A percentile compares a stretch with the other conserved stretches of the same genome.
Conservation (phyloP, 1,140 invertebrate species). For the Drosophila sp. region DNA sequence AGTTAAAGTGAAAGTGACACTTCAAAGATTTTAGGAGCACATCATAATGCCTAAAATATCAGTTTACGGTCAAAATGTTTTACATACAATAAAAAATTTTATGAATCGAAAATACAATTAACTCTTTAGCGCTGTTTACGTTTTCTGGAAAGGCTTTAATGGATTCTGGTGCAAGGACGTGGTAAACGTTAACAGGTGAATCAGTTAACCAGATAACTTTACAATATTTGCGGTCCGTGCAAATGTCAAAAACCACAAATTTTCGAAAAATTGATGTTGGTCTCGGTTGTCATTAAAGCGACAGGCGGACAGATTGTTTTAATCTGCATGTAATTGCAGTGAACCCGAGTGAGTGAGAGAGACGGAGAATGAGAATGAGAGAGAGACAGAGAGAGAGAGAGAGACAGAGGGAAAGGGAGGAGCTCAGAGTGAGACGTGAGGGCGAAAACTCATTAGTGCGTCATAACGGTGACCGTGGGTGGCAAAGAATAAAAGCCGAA, state of each 20-base stretch:
- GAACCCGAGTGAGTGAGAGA: not conserved
- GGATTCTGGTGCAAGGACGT: not conserved
- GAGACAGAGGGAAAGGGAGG: not conserved
- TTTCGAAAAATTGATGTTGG: conserved; percentile 10
- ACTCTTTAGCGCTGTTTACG: not conserved
- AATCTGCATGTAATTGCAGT: conserved; percentile 19
- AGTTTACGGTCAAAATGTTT: too few relatives aligned
- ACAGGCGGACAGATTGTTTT: conserved; percentile 28
- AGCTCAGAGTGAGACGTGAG: not conserved
- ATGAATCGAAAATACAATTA: too few relatives aligned
- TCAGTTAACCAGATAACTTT: conserved; percentile 9
- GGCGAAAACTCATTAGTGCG: conserved; percentile 43
- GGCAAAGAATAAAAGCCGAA: conserved; percentile 23
- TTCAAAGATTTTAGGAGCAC: too few relatives aligned
- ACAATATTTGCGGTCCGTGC: conserved; percentile 1
- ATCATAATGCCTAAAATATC: too few relatives aligned
- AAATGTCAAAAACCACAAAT: conserved; percentile 12
- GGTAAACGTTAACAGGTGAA: not conserved
- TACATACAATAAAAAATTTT: too few relatives aligned
- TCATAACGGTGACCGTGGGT: conserved; percentile 17
- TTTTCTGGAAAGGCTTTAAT: not conserved
- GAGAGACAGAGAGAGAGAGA: not conserved
- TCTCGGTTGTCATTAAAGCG: conserved; percentile 25
- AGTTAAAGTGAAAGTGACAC: too few relatives aligned
- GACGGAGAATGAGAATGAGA: not conserved